phyloP scores from a whole-genome alignment of 2,797 vertebrate genomes.

The Eulemur mongoz region DNA sequence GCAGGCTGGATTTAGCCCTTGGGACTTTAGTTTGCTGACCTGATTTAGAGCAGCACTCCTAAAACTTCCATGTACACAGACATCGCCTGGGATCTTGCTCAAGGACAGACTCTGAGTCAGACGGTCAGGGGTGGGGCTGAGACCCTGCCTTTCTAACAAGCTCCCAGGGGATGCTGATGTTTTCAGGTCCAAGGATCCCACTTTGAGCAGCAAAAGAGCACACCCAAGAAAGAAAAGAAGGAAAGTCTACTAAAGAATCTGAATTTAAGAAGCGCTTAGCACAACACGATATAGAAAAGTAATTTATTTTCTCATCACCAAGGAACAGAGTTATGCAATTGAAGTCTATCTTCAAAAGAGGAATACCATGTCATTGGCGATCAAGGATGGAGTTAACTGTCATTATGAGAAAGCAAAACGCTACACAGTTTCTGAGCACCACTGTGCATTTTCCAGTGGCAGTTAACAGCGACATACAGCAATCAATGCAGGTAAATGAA shows the following conservation, averaged over 20 bases:
- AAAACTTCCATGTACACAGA: rapidly evolving
- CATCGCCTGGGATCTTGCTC: background rate
- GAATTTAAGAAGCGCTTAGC: conserved; percentile 50
- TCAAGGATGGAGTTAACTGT: conserved; percentile 27
- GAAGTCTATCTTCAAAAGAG: conserved; percentile 49
- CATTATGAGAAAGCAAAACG: conserved; percentile 22
- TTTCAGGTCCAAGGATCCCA: background rate
- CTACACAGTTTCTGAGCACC: conserved; percentile 29
- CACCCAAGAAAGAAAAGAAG: background rate
- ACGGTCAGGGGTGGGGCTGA: background rate
- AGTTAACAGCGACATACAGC: background rate
- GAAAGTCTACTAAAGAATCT: background rate
- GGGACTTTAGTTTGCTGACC: background rate
- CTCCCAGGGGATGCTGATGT: background rate
- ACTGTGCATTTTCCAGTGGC: conserved; percentile 52
- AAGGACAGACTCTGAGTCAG: background rate
- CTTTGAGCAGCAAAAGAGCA: background rate
- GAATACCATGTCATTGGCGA: conserved; percentile 36
- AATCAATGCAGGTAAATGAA: conserved; percentile 57
- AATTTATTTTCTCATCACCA: conserved; percentile 76
- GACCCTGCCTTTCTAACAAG: background rate
- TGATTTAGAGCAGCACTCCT: background rate
- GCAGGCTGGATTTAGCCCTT: background rate
- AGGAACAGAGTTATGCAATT: conserved; percentile 29
- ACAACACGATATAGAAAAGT: conserved; percentile 57